Percentiles rank a stretch among this genome's conserved stretches.
phyloP scores from a whole-genome alignment of 2,888 invertebrate species.

The Cacoxenus indagator region DNA sequence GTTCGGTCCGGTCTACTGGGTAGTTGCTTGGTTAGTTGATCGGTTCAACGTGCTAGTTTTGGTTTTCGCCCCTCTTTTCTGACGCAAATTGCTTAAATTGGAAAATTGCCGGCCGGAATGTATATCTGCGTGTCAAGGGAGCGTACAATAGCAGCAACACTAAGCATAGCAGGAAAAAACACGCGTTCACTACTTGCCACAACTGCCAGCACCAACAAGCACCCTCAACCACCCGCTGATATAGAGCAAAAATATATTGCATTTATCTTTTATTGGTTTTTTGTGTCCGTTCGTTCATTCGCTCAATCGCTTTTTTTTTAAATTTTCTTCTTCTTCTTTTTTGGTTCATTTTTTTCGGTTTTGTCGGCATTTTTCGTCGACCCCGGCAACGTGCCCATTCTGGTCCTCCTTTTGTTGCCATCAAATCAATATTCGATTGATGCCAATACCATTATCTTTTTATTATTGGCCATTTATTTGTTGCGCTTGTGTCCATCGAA shows the following conservation, averaged over 20 bases:
- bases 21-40: background rate
- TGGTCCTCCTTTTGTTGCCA: slow-evolving; percentile 35
- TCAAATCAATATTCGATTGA: slow-evolving; percentile 64
- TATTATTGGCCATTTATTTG: slow-evolving; percentile 61
- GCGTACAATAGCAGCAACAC: background rate
- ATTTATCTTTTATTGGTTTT: slow-evolving; percentile 59
- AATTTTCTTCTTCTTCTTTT: slow-evolving; percentile 1
- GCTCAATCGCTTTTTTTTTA: slow-evolving; percentile 25
- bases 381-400: background rate
- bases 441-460: slow-evolving; percentile 62
- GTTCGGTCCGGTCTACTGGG: too few relatives aligned
- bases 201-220: background rate
- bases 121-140: slow-evolving; percentile 21
- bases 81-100: slow-evolving; percentile 60
- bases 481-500: slow-evolving; percentile 28
- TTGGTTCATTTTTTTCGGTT: background rate
- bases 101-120: slow-evolving; percentile 54
- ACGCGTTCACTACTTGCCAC: background rate
- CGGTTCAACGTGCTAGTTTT: background rate
- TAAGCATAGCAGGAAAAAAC: background rate
- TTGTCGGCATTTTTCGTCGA: background rate
- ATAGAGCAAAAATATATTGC: slow-evolving; percentile 41
- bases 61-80: slow-evolving; percentile 30
- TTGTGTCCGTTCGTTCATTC: slow-evolving; percentile 1
- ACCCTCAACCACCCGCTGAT: background rate